phyloP scores from a whole-genome alignment of 2,797 vertebrate genomes.

The Hippoglossus hippoglossus region DNA sequence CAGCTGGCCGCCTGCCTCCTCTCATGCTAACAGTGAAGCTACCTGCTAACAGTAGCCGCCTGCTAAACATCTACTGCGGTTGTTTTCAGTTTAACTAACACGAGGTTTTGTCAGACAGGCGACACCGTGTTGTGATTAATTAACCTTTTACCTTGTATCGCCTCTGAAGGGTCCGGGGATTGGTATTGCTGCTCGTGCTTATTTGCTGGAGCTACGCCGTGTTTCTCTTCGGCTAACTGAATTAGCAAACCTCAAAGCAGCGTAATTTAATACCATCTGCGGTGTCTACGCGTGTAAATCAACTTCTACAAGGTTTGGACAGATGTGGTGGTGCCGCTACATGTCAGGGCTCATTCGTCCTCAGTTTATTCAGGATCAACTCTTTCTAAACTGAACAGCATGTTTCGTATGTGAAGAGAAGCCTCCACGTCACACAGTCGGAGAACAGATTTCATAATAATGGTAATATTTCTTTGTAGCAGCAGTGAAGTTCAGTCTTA shows the following conservation, averaged over 20 bases:
- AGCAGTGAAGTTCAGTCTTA: no score
- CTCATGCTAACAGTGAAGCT: slow-evolving; percentile 61
- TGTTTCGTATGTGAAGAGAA: neutral
- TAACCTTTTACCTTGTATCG: neutral
- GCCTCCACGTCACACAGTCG: neutral
- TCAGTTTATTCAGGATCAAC: neutral
- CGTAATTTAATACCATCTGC: neutral
- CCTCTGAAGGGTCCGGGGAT: neutral
- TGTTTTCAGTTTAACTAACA: slow-evolving; percentile 11
- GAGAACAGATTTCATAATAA: no score
- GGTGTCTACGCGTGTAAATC: no score
- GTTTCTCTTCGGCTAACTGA: slow-evolving; percentile 7
- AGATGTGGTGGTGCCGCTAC: no score
- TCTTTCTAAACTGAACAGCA: neutral
- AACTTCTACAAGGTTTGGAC: no score
- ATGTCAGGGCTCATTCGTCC: neutral
- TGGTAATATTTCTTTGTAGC: neutral
- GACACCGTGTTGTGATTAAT: neutral
- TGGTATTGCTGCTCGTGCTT: no score
- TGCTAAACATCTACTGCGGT: slow-evolving; percentile 27
- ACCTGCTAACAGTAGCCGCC: slow-evolving; percentile 60
- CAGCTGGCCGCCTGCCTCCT: slow-evolving; percentile 49
- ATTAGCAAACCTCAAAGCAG: slow-evolving; percentile 17
- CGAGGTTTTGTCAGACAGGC: neutral
- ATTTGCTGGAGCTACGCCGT: neutral